phyloP scores from a whole-genome alignment of 2,888 invertebrate species.

The Odontocolon sp. region DNA sequence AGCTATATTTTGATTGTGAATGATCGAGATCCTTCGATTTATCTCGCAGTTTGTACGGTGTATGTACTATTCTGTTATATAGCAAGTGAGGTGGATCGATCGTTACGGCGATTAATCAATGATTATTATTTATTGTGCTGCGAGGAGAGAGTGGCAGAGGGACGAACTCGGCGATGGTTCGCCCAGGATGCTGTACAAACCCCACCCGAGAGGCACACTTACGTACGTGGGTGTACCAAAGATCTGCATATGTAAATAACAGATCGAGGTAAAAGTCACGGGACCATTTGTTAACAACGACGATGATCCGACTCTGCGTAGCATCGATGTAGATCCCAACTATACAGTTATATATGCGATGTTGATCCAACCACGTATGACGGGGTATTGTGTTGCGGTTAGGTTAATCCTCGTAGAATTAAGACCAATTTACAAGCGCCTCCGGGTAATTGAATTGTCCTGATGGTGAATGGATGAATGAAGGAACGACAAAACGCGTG shows the following conservation, averaged over 20 bases:
- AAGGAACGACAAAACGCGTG: constrained; percentile 4
- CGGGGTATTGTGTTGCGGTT: constrained; percentile 46
- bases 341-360: constrained; percentile 4
- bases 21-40: constrained; percentile 56
- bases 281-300: constrained; percentile 62
- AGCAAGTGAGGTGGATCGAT: constrained; percentile 54
- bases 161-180: constrained; percentile 47
- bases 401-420: constrained; percentile 55
- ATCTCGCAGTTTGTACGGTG: constrained; percentile 35
- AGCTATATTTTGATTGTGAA: constrained; percentile 38
- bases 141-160: constrained; percentile 57
- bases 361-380: constrained; percentile 13
- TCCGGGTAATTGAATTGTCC: constrained; percentile 55
- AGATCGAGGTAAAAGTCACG: constrained; percentile 58
- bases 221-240: constrained; percentile 51
- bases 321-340: not conserved
- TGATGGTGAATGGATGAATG: constrained; percentile 21
- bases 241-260: constrained; percentile 62
- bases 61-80: constrained; percentile 33
- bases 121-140: constrained; percentile 56
- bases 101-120: constrained; percentile 56
- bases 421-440: constrained; percentile 57
- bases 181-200: constrained; percentile 46
- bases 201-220: constrained; percentile 48
- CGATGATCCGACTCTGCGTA: constrained; percentile 57